Evolutionary conservation across 2,888 invertebrate species (phyloP).

Genomic region (Cylindroiulus punctatus): DNA sequence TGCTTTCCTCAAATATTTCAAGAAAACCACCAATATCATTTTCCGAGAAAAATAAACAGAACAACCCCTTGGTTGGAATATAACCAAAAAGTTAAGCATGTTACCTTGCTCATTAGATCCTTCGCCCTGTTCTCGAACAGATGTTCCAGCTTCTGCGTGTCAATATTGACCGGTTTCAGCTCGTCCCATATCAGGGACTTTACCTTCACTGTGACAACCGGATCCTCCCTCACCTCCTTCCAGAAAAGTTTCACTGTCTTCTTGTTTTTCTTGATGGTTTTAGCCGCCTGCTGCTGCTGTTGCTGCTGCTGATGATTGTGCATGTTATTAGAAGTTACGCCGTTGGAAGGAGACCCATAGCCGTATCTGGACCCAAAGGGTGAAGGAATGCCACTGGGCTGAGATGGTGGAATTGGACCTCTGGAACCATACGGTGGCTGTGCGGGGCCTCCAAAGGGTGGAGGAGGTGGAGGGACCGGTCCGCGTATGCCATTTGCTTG

Average conservation of each 20-base stretch:
- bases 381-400: slow-evolving; percentile 68
- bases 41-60: not conserved
- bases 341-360: slow-evolving; percentile 63
- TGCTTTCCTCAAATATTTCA: too few relatives aligned
- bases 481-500: slow-evolving; percentile 51
- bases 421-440: slow-evolving; percentile 63
- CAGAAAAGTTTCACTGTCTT: slow-evolving; percentile 98
- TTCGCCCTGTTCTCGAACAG: slow-evolving; percentile 96
- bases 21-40: too few relatives aligned
- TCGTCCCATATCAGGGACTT: slow-evolving; percentile 85
- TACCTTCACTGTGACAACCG: slow-evolving; percentile 61
- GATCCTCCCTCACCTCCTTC: slow-evolving; percentile 76
- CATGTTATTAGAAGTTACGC: slow-evolving; percentile 63
- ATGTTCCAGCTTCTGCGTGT: slow-evolving; percentile 92
- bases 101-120: slow-evolving; percentile 92
- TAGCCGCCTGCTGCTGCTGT: slow-evolving; percentile 61
- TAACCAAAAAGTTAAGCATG: slow-evolving; percentile 60
- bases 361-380: slow-evolving; percentile 60
- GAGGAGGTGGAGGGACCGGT: slow-evolving; percentile 57
- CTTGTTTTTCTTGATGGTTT: slow-evolving; percentile 73
- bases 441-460: slow-evolving; percentile 53
- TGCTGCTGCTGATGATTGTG: slow-evolving; percentile 45
- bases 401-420: slow-evolving; percentile 63
- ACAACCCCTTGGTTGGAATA: not conserved
- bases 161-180: slow-evolving; percentile 82